Evolutionary conservation across 2,888 invertebrate genomes (phyloP).

Genomic region (Orchesellides sinensis): DNA sequence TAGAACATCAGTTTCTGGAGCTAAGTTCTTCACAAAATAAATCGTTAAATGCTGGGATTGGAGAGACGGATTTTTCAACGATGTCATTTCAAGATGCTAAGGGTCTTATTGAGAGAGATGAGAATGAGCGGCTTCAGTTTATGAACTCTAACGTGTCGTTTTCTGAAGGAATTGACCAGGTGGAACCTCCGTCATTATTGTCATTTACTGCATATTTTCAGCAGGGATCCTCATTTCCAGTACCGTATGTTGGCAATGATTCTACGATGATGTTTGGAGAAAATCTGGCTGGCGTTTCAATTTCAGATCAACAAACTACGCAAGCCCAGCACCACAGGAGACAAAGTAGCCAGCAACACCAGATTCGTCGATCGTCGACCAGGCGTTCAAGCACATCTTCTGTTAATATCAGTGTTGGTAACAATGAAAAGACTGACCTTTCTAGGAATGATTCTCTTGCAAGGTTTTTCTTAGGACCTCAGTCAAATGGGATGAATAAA

Average conservation of each 20-base stretch:
- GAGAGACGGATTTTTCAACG: slow-evolving; percentile 25
- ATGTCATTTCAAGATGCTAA: slow-evolving; percentile 56
- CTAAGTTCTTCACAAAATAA: slow-evolving; percentile 28
- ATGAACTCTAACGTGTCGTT: slow-evolving; percentile 58
- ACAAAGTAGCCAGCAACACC: neutral
- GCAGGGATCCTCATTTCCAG: slow-evolving; percentile 59
- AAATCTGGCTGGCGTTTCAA: neutral
- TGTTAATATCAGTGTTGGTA: neutral
- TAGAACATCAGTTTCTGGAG: slow-evolving; percentile 42
- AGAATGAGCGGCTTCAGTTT: slow-evolving; percentile 59
- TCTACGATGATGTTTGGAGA: slow-evolving; percentile 42
- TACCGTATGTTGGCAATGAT: slow-evolving; percentile 42
- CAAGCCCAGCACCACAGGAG: neutral
- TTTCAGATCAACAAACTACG: neutral
- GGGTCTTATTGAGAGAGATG: slow-evolving; percentile 55
- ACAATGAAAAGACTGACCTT: neutral
- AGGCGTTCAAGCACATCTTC: neutral
- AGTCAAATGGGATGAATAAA: slow-evolving; percentile 54
- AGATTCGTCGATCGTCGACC: neutral
- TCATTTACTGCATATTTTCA: slow-evolving; percentile 59
- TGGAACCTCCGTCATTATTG: slow-evolving; percentile 43
- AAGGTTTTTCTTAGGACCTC: slow-evolving; percentile 52
- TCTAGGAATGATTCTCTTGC: slow-evolving; percentile 47
- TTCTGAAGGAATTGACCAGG: slow-evolving; percentile 25
- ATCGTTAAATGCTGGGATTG: slow-evolving; percentile 18